These are phyloP conservation scores for Chelonia mydas DNA, from an alignment of 2,797 vertebrate species.

Conservation along the genomic window DNA sequence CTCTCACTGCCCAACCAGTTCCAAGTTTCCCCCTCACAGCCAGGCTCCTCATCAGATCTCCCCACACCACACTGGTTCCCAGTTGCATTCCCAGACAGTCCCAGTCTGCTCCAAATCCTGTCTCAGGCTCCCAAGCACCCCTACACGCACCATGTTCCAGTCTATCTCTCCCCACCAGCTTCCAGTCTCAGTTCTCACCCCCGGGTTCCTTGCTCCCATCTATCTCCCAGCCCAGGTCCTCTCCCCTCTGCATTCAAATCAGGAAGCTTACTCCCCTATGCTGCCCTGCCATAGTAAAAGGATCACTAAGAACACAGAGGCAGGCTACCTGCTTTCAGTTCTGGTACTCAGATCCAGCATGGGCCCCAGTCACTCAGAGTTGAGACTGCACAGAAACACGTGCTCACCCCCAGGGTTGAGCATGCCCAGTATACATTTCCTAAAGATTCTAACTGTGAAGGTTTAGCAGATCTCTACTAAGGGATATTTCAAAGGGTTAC, in stretches of 20 bases:
- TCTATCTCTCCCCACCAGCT: neutral
- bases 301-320: constrained; percentile 38
- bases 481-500: neutral
- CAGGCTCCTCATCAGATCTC: neutral
- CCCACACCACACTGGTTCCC: neutral
- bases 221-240: neutral
- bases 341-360: neutral
- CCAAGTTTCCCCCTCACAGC: neutral
- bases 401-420: too few species aligned
- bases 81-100: neutral
- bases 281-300: neutral
- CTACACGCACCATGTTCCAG: neutral
- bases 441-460: neutral
- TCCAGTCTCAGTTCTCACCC: neutral
- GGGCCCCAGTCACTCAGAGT: neutral
- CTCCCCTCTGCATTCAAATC: neutral
- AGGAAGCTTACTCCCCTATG: too few species aligned
- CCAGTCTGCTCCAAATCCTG: neutral
- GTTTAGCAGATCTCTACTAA: neutral
- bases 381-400: too few species aligned
- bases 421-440: neutral
- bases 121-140: neutral
- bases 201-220: neutral
- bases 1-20: neutral
- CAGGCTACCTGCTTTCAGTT: neutral